phyloP scores from a whole-genome alignment of 2,113 vertebrate genomes.

The Xenopus laevis region DNA sequence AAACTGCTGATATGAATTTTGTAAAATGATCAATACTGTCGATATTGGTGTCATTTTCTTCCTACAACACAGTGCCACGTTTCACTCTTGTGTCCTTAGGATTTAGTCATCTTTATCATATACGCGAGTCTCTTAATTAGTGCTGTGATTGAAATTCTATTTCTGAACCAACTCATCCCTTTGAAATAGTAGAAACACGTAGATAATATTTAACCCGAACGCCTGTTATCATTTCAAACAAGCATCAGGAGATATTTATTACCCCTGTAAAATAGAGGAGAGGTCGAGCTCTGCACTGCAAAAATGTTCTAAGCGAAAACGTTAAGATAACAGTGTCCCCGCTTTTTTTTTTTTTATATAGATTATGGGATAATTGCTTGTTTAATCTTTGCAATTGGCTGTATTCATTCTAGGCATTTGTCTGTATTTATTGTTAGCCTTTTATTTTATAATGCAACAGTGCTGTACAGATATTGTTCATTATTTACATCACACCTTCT shows the following conservation, averaged over 20 bases:
- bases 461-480: no score
- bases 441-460: no score
- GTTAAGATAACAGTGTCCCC: not conserved
- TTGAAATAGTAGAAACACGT: conserved; percentile 3
- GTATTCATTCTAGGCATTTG: no score
- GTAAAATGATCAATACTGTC: no score
- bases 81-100: conserved; percentile 3
- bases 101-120: conserved; percentile 23
- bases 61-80: not conserved
- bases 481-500: no score
- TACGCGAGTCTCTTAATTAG: conserved; percentile 44
- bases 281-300: conserved; percentile 9
- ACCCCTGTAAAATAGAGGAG: conserved; percentile 48
- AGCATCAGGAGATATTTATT: conserved; percentile 53
- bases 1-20: no score
- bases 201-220: conserved; percentile 59
- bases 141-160: conserved; percentile 52
- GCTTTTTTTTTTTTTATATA: not conserved
- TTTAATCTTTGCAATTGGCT: no score
- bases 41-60: not conserved
- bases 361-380: no score
- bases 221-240: conserved; percentile 39
- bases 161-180: conserved; percentile 21
- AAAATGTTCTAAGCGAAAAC: not conserved
- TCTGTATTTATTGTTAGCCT: no score